phyloP scores from a whole-genome alignment of 2,113 vertebrate genomes.

The Nanger granti region DNA sequence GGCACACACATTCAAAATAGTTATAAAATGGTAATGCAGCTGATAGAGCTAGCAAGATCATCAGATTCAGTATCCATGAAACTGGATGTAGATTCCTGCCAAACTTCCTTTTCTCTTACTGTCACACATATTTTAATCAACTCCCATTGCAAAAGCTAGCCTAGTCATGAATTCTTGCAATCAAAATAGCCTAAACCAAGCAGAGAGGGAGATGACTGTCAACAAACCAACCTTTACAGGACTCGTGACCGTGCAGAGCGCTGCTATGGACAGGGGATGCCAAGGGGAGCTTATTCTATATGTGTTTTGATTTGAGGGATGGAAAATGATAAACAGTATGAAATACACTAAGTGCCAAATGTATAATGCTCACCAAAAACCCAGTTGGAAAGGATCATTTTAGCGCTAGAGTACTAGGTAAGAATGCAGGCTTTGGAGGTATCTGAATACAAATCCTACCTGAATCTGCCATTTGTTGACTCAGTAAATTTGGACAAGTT shows the following conservation, averaged over 20 bases:
- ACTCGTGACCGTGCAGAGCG: background rate
- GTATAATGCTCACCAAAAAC: background rate
- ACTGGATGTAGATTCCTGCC: background rate
- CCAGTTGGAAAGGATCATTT: background rate
- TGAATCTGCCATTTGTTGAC: background rate
- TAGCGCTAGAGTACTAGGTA: background rate
- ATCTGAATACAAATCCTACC: background rate
- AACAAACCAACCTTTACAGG: background rate
- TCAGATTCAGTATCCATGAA: background rate
- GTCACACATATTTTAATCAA: background rate
- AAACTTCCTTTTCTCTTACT: background rate
- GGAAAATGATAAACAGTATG: background rate
- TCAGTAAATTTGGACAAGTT: background rate
- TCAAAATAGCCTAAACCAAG: background rate
- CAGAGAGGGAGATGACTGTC: background rate
- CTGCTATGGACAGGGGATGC: background rate
- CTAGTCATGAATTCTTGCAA: background rate
- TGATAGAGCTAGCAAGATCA: background rate
- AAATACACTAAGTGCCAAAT: background rate
- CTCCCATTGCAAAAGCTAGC: background rate
- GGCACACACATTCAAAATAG: background rate
- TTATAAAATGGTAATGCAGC: background rate
- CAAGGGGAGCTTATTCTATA: background rate
- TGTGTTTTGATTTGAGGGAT: background rate
- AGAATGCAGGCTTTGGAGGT: background rate